phyloP scores from a whole-genome alignment of 2,797 vertebrate genomes.

The Gymnothorax reevesii region DNA sequence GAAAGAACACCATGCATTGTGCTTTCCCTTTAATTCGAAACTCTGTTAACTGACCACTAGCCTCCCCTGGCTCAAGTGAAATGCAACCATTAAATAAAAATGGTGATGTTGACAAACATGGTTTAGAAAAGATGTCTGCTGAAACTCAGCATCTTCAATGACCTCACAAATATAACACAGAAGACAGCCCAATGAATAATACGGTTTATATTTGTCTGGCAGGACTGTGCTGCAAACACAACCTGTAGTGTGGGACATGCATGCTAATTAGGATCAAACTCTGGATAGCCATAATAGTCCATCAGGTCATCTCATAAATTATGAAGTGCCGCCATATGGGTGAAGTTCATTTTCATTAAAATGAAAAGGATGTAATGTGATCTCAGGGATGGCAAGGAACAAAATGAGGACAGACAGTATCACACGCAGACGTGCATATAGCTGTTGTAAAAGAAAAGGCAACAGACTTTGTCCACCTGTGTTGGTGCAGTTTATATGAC shows the following conservation, averaged over 20 bases:
- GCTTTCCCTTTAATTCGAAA: neutral
- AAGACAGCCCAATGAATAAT: neutral
- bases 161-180: neutral
- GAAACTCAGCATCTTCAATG: neutral
- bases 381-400: neutral
- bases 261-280: conserved; percentile 1
- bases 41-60: neutral
- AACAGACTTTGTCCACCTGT: neutral
- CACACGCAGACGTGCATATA: neutral
- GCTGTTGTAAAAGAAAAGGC: neutral
- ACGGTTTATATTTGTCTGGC: neutral
- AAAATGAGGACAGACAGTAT: neutral
- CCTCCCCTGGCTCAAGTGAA: neutral
- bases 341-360: neutral
- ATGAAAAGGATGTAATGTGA: neutral
- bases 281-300: neutral
- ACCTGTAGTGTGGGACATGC: neutral
- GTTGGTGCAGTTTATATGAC: neutral
- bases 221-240: neutral
- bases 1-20: neutral
- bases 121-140: too few species aligned
- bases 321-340: neutral
- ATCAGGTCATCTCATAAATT: neutral
- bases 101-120: too few species aligned
- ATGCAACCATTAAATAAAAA: neutral